Evolutionary conservation across 2,797 vertebrate species (phyloP).

Genomic region (Chaetophractus vellerosus): DNA sequence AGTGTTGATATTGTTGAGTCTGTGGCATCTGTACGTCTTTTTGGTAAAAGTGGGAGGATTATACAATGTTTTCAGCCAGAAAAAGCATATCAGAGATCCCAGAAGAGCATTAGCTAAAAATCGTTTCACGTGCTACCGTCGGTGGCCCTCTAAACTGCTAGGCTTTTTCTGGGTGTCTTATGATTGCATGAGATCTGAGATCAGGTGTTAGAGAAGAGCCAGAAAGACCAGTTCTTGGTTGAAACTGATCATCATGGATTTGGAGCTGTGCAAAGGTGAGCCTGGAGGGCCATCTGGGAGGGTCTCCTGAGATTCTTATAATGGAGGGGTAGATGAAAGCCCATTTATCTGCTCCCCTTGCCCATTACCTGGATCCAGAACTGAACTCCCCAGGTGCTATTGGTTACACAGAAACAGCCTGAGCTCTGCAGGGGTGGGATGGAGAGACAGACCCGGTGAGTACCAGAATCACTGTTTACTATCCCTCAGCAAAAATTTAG

Average conservation of each 20-base stretch:
- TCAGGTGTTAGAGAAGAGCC: background rate
- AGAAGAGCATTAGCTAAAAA: background rate
- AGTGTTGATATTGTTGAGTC: background rate
- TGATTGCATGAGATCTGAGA: background rate
- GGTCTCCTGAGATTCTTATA: background rate
- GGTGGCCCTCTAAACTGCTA: background rate
- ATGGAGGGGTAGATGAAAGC: background rate
- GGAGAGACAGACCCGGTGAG: background rate
- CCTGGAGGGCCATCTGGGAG: background rate
- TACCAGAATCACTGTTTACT: background rate
- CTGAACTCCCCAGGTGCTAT: fast-evolving
- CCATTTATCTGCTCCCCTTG: background rate
- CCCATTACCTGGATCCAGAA: background rate
- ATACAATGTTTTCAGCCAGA: background rate
- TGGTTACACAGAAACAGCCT: background rate
- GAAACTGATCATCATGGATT: background rate
- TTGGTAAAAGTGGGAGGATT: background rate
- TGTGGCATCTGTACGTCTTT: background rate
- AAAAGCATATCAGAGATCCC: background rate
- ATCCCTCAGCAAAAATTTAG: too few species aligned
- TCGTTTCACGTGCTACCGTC: background rate
- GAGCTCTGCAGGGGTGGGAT: background rate
- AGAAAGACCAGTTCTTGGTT: background rate
- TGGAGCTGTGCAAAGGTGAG: background rate
- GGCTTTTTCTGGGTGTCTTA: background rate